Conservation (phyloP, 2,888 invertebrate genomes). For the Netelia melanura region DNA sequence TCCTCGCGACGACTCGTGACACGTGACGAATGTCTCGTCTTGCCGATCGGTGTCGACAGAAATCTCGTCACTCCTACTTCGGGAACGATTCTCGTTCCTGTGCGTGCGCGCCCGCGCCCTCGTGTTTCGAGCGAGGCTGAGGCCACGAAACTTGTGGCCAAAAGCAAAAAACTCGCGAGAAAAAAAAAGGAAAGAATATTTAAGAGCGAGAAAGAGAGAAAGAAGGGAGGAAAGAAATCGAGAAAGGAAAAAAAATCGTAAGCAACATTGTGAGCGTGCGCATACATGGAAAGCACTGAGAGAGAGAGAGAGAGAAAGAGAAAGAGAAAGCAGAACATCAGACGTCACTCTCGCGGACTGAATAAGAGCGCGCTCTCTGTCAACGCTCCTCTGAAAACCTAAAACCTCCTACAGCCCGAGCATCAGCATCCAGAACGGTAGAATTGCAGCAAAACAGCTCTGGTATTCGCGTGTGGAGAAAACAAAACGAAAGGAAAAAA, state of each 20-base stretch:
- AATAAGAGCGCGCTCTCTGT: constrained; percentile 46
- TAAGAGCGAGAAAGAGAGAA: constrained; percentile 19
- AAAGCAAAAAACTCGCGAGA: constrained; percentile 11
- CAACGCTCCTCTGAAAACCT: constrained; percentile 51
- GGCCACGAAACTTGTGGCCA: constrained; percentile 46
- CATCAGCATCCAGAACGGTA: constrained; percentile 39
- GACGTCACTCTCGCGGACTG: constrained; percentile 10
- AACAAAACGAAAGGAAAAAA: not conserved
- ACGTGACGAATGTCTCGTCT: constrained; percentile 76
- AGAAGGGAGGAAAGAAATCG: constrained; percentile 28
- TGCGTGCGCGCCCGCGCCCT: not conserved
- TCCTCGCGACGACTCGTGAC: constrained; percentile 66
- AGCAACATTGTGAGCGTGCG: constrained; percentile 7
- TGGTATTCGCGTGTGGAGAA: constrained; percentile 29
- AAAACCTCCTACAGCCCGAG: constrained; percentile 42
- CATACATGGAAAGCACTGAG: constrained; percentile 24
- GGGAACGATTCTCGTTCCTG: constrained; percentile 55
- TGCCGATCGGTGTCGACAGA: constrained; percentile 75
- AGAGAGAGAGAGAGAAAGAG: constrained; percentile 6
- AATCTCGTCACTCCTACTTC: constrained; percentile 66
- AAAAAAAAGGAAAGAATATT: constrained; percentile 18
- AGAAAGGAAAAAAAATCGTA: constrained; percentile 27
- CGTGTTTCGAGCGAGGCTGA: constrained; percentile 12
- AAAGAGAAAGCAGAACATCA: constrained; percentile 47
- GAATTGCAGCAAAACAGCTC: constrained; percentile 21